Evolutionary conservation across 2,797 vertebrate genomes (phyloP).

Genomic region (Sparidentex hasta): DNA sequence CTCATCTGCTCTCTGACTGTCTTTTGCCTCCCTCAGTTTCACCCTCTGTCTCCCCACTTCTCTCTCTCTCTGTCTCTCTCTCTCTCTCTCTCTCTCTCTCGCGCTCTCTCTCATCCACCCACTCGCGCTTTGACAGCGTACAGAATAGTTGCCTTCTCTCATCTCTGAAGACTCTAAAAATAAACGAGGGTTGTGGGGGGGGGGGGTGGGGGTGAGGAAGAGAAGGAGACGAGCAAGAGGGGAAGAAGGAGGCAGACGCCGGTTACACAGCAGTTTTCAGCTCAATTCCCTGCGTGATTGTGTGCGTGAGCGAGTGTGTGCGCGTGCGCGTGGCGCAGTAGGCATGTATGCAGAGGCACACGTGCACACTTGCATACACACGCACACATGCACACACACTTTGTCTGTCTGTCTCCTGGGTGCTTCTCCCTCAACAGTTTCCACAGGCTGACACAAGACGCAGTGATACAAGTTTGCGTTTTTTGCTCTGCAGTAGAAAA

Average conservation of each 20-base stretch:
- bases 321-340: conserved; percentile 34
- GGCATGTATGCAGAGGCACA: conserved; percentile 40
- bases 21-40: conserved; percentile 51
- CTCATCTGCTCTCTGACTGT: conserved; percentile 64
- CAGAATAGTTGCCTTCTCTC: conserved; percentile 81
- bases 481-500: conserved; percentile 32
- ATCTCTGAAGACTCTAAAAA: conserved; percentile 85
- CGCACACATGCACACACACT: background rate
- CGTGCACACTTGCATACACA: conserved; percentile 25
- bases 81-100: conserved; percentile 13
- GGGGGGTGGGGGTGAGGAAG: conserved; percentile 35
- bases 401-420: conserved; percentile 41
- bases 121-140: conserved; percentile 80
- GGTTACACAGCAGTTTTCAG: conserved; percentile 78
- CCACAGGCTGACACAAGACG: conserved; percentile 36
- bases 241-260: conserved; percentile 55
- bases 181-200: conserved; percentile 70
- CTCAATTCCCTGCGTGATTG: conserved; percentile 50
- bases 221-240: conserved; percentile 37
- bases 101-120: conserved; percentile 66
- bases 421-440: conserved; percentile 38
- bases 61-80: conserved; percentile 42
- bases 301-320: conserved; percentile 10
- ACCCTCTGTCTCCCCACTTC: conserved; percentile 41
- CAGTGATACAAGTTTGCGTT: conserved; percentile 20